A percentile compares a stretch with the other conserved stretches of the same genome.
Conservation (phyloP, 2,797 vertebrate species). For the Sebastes baramenuke region DNA sequence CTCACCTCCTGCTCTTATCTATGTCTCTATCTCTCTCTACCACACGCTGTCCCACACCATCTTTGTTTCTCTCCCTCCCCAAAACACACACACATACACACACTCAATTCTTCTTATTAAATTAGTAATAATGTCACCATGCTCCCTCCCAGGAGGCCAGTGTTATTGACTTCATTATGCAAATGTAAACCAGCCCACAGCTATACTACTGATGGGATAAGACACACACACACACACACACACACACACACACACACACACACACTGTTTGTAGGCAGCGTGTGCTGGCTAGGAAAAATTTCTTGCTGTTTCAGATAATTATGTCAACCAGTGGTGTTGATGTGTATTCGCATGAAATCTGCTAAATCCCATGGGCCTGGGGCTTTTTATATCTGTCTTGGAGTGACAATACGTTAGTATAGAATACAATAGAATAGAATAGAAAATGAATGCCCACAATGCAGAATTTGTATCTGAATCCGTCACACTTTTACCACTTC, state of each 20-base stretch:
- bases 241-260: constrained; percentile 15
- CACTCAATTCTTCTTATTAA: constrained; percentile 63
- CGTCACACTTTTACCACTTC: not conserved
- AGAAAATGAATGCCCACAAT: not conserved
- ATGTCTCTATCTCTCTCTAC: not conserved
- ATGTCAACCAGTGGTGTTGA: constrained; percentile 67
- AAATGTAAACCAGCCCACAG: constrained; percentile 74
- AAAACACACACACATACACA: not conserved
- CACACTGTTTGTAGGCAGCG: constrained; percentile 28
- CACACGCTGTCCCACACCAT: not conserved
- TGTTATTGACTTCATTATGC: constrained; percentile 81
- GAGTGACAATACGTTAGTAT: constrained; percentile 11
- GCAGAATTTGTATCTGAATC: not conserved
- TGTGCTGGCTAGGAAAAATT: constrained; percentile 44
- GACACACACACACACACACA: constrained; percentile 14
- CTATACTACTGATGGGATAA: constrained; percentile 68
- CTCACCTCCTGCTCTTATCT: not conserved
- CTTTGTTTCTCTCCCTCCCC: constrained; percentile 10
- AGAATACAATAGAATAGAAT: not conserved
- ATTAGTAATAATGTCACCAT: constrained; percentile 78
- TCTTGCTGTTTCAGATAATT: constrained; percentile 73
- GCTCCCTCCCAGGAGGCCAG: constrained; percentile 66
- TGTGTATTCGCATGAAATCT: constrained; percentile 60
- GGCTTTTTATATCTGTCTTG: constrained; percentile 26
- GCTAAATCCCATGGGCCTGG: constrained; percentile 28